Conservation (phyloP, 1,140 invertebrate species). For the Antheraea mylitta region DNA sequence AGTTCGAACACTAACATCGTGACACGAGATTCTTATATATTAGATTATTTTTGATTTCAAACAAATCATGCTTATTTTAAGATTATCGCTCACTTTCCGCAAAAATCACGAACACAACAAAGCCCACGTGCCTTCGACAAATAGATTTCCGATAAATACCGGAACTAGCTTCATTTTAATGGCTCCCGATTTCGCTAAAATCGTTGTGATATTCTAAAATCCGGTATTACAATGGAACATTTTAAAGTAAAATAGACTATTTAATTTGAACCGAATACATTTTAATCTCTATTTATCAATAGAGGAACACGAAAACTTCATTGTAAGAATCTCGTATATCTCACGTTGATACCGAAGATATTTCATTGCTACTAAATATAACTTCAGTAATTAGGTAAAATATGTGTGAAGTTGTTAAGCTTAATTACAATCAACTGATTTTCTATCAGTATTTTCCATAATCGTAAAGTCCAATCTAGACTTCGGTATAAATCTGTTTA, state of each 20-base stretch:
- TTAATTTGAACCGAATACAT: neutral
- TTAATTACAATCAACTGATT: slow-evolving; percentile 38
- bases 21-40: no score
- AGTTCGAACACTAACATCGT: no score
- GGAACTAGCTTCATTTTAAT: slow-evolving; percentile 30
- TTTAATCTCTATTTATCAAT: slow-evolving; percentile 16
- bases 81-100: slow-evolving; percentile 51
- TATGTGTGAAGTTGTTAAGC: slow-evolving; percentile 23
- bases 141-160: neutral
- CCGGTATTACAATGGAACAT: slow-evolving; percentile 39
- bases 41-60: neutral
- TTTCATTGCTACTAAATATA: slow-evolving; percentile 19
- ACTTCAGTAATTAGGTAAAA: slow-evolving; percentile 30
- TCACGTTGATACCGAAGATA: slow-evolving; percentile 18
- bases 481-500: slow-evolving; percentile 48
- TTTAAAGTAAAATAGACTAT: neutral
- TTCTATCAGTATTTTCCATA: slow-evolving; percentile 53
- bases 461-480: slow-evolving; percentile 63
- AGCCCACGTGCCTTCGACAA: slow-evolving; percentile 63
- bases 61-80: neutral
- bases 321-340: slow-evolving; percentile 17
- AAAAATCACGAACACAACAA: slow-evolving; percentile 65
- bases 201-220: slow-evolving; percentile 30
- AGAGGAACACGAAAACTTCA: slow-evolving; percentile 20
- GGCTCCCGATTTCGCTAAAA: slow-evolving; percentile 60